Conservation (phyloP, 2,113 vertebrate species). For the Chaetodon trifascialis region DNA sequence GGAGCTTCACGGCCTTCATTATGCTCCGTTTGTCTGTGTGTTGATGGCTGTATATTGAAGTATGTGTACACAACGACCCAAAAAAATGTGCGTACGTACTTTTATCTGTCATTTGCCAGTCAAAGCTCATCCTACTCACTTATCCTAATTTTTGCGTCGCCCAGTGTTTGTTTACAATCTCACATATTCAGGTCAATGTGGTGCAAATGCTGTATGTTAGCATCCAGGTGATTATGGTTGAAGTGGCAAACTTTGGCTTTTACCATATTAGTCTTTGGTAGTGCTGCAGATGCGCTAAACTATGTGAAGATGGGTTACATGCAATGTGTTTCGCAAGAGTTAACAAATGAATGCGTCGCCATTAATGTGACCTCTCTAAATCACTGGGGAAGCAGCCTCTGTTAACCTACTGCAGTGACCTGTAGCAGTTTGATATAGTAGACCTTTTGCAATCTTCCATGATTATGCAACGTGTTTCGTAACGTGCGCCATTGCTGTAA, state of each 20-base stretch:
- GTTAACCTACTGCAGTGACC: slow-evolving; percentile 11
- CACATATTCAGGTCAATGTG: not conserved
- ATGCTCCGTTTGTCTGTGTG: not conserved
- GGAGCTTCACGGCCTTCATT: not conserved
- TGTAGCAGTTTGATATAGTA: not conserved
- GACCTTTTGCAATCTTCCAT: slow-evolving; percentile 20
- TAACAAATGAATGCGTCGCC: not conserved
- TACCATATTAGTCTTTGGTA: not conserved
- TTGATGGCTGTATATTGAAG: not conserved
- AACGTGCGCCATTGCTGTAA: slow-evolving; percentile 21
- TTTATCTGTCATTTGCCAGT: slow-evolving; percentile 9
- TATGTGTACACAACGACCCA: not conserved
- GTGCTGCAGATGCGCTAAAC: not conserved
- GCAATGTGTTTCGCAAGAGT: slow-evolving; percentile 1
- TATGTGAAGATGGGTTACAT: slow-evolving; percentile 8
- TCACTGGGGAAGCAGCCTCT: not conserved
- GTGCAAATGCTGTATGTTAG: not conserved
- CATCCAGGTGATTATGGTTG: not conserved
- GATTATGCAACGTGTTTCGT: slow-evolving; percentile 27
- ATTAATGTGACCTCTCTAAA: not conserved
- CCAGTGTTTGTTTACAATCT: not conserved
- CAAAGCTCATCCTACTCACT: slow-evolving; percentile 19
- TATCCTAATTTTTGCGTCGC: slow-evolving; percentile 11
- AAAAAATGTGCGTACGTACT: not conserved
- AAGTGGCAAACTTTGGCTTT: not conserved